Conservation (phyloP, 2,113 vertebrate species). For the Cryptotis parvus region DNA sequence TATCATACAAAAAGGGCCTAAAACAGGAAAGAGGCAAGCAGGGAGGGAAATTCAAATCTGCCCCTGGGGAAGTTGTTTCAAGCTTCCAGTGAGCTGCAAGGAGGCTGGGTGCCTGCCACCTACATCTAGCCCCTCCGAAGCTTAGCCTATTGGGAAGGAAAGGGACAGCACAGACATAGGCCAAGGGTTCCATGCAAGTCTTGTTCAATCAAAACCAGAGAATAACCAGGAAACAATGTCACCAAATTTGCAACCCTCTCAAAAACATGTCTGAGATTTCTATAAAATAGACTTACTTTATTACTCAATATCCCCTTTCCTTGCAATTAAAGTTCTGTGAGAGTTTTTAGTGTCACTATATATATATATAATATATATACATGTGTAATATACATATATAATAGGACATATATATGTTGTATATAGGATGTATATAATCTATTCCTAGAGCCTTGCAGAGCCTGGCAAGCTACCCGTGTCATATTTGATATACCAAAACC, state of each 20-base stretch:
- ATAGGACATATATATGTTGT: too few species aligned
- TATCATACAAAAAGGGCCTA: slow-evolving; percentile 73
- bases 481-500: too few species aligned
- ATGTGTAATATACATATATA: too few species aligned
- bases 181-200: neutral
- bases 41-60: slow-evolving; percentile 5
- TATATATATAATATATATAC: neutral
- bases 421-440: too few species aligned
- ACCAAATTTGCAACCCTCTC: neutral
- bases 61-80: neutral
- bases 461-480: too few species aligned
- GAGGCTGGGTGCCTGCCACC: neutral
- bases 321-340: neutral
- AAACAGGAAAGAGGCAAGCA: slow-evolving; percentile 50
- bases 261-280: neutral
- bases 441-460: neutral
- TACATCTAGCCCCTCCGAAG: neutral
- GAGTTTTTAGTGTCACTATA: too few species aligned
- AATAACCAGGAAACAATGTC: neutral
- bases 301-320: neutral
- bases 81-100: neutral
- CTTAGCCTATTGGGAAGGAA: neutral
- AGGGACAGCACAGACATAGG: neutral
- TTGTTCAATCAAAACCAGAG: slow-evolving; percentile 13
- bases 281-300: neutral